Evolutionary conservation across 2,888 invertebrate species (phyloP), one percentile per base, ranked within the genome.

Genomic region (Calliphora vomitoria): DNA sequence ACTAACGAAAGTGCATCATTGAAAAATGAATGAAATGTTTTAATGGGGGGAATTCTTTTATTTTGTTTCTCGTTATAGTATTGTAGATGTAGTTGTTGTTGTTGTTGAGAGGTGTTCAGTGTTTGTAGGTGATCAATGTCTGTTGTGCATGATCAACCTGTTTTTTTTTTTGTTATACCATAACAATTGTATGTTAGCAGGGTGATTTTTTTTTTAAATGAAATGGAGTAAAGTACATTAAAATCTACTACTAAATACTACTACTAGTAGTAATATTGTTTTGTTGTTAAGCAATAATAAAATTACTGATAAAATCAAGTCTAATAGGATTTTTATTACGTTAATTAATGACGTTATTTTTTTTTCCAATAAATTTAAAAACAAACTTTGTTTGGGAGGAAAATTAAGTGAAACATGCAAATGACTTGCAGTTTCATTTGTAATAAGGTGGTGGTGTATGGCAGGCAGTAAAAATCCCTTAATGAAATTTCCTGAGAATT

Each of bases 1-100:
- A 84, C 87, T 87, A 84, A 87, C 87, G 68, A 87, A 74, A 82
- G 87, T 78, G 84, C 84, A 87, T 78, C 81, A 82, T 78, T 82
- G 81, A 78, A 76, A 69, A 87, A 81, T 87, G 87, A 87, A 87
- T 85, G 87, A 87, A 87, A 81, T 87, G 50, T 78, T 66, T 62
- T 62, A 80, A 86, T 79, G 82, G 83, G 86, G 74, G 86, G 83
- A 74, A 74, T 78, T 79, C 74, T 82, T 75, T 75, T 75, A n/a
- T 71, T 84, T n/a, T 25, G 25, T 25, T 66, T 68, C 20, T 62
- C 81, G 38, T 25, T 64, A 25, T 10, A 74, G 4, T n/a, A 15
- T 41, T 60, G 41, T 41, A 20, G 20, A 55, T 62, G 15, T 25
- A 31, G 44, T 25, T 55, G 53, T 64, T 71, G 41, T 20, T 41